A percentile compares a stretch with the other conserved stretches of the same genome.
Evolutionary conservation across 2,888 invertebrate species (phyloP).

Genomic region (Tiphia femorata): DNA sequence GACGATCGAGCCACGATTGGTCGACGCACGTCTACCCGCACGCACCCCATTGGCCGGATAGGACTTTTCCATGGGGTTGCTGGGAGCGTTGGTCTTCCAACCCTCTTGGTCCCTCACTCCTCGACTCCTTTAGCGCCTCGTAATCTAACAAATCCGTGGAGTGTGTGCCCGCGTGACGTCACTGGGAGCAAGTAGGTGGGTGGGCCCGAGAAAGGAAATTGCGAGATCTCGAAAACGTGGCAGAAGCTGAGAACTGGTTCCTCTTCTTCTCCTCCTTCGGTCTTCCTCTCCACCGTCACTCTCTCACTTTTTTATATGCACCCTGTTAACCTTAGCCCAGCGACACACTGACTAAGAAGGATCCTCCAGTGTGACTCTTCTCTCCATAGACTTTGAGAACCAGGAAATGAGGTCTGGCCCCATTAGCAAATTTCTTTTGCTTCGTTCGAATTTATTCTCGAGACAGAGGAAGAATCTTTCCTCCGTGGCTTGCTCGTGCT

Average conservation of each 20-base stretch:
- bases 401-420: too few relatives aligned
- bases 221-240: conserved; percentile 22
- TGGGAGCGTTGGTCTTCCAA: conserved; percentile 28
- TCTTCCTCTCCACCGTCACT: not conserved
- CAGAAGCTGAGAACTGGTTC: not conserved
- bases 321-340: not conserved
- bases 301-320: not conserved
- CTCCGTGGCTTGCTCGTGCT: too few relatives aligned
- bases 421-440: too few relatives aligned
- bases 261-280: not conserved
- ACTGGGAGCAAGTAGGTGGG: conserved; percentile 31
- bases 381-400: too few relatives aligned
- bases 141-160: too few relatives aligned
- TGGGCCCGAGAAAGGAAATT: conserved; percentile 23
- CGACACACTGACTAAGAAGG: not conserved
- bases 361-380: too few relatives aligned
- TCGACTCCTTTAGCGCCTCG: conserved; percentile 20
- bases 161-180: conserved; percentile 53
- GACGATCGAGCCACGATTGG: conserved; percentile 59
- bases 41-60: conserved; percentile 56
- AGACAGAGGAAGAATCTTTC: too few relatives aligned
- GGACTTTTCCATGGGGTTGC: conserved; percentile 50
- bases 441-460: too few relatives aligned
- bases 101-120: not conserved
- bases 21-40: conserved; percentile 33